A percentile compares a stretch with the other conserved stretches of the same genome.
Conservation (phyloP, 2,113 vertebrate species). For the Tychaedon coryphoeus region DNA sequence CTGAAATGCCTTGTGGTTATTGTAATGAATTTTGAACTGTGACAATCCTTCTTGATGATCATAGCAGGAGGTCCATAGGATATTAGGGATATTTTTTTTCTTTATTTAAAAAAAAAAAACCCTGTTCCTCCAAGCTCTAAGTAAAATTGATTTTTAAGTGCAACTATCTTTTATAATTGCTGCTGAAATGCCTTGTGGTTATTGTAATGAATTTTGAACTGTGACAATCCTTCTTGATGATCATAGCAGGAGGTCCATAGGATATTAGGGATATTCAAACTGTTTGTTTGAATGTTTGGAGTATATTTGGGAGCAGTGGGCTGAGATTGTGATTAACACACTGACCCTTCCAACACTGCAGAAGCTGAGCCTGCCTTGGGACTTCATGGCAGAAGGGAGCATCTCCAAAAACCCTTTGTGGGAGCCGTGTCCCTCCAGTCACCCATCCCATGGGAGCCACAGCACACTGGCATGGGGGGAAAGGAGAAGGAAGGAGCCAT, state of each 20-base stretch:
- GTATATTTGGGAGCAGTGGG: background rate
- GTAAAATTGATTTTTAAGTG: constrained; percentile 71
- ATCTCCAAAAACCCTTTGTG: background rate
- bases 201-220: constrained; percentile 56
- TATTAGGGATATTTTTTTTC: background rate
- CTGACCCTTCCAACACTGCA: background rate
- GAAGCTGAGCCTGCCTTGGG: background rate
- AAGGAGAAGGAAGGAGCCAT: background rate
- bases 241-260: background rate
- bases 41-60: constrained; percentile 1
- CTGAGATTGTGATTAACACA: background rate
- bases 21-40: constrained; percentile 56
- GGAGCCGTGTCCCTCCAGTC: background rate
- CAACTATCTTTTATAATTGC: constrained; percentile 68
- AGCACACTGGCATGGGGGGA: rapidly evolving
- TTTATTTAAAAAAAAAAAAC: background rate
- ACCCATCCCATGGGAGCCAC: background rate
- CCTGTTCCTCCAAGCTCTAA: background rate
- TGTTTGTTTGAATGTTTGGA: background rate
- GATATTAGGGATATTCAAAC: background rate
- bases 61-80: background rate
- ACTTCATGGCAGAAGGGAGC: rapidly evolving
- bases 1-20: constrained; percentile 61
- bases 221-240: constrained; percentile 4
- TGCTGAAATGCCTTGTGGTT: constrained; percentile 60